phyloP scores from a whole-genome alignment of 2,888 invertebrate genomes.

The Apotomis turbidana region DNA sequence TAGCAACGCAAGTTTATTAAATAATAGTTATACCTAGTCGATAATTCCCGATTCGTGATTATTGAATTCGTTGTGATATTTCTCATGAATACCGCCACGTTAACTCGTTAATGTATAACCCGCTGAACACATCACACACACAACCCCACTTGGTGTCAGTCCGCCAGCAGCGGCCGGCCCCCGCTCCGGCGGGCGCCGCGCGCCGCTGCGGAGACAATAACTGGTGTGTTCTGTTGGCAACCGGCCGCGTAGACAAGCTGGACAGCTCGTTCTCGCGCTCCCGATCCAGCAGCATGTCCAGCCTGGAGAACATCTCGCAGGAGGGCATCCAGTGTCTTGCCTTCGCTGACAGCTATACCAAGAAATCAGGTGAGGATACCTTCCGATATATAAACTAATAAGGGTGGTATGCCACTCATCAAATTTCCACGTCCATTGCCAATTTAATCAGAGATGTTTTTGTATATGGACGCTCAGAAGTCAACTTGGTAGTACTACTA shows the following conservation, averaged over 20 bases:
- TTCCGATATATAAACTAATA: too few species aligned
- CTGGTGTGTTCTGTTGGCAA: slow-evolving; percentile 66
- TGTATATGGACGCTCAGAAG: too few species aligned
- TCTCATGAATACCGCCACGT: neutral
- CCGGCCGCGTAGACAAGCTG: slow-evolving; percentile 95
- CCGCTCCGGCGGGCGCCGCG: neutral
- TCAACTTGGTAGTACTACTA: too few species aligned
- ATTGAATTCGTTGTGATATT: neutral
- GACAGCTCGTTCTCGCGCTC: slow-evolving; percentile 98
- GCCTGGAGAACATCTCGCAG: slow-evolving; percentile 97
- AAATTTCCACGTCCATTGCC: too few species aligned
- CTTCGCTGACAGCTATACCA: slow-evolving; percentile 97
- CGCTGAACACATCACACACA: neutral
- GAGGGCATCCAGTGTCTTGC: slow-evolving; percentile 98
- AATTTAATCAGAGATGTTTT: too few species aligned
- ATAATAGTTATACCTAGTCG: too few species aligned
- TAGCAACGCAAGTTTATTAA: too few species aligned
- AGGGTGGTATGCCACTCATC: too few species aligned
- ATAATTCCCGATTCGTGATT: too few species aligned
- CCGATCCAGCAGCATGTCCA: slow-evolving; percentile 98
- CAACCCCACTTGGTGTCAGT: too few species aligned
- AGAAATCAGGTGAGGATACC: slow-evolving; percentile 91
- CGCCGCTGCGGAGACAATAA: slow-evolving; percentile 59
- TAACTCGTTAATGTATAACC: neutral
- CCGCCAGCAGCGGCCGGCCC: slow-evolving; percentile 22